Conservation (phyloP, 2,888 invertebrate species). For the Cerastoderma edule region DNA sequence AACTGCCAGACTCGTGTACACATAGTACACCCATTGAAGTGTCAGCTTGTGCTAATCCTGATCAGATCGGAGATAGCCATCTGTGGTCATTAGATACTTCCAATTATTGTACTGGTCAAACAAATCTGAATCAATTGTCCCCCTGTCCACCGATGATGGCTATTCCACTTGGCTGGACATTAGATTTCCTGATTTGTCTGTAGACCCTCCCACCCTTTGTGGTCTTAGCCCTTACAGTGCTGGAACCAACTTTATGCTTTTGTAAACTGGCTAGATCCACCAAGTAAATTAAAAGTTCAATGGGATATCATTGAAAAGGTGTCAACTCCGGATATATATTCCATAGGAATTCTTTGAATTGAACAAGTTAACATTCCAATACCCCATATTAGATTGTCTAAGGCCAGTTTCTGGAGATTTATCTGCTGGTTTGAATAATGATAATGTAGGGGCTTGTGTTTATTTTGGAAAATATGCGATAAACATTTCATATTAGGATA, state of each 20-base stretch:
- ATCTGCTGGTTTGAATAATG: too few relatives aligned
- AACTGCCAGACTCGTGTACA: not conserved
- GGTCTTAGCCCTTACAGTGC: not conserved
- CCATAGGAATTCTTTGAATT: not conserved
- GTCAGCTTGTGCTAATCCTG: slow-evolving; percentile 11
- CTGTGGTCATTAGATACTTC: slow-evolving; percentile 2
- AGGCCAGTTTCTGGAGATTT: too few relatives aligned
- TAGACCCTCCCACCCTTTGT: too few relatives aligned
- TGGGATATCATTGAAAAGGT: not conserved
- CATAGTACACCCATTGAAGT: slow-evolving; percentile 20
- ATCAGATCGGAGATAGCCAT: slow-evolving; percentile 15
- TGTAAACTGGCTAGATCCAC: not conserved
- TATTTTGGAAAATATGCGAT: too few relatives aligned
- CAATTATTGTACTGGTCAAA: slow-evolving; percentile 1
- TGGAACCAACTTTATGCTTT: not conserved
- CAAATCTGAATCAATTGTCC: not conserved
- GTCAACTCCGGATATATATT: not conserved
- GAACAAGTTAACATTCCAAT: too few relatives aligned
- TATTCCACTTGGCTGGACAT: not conserved
- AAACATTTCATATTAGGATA: too few relatives aligned
- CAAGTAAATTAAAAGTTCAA: not conserved
- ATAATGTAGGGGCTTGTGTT: too few relatives aligned
- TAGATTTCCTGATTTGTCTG: not conserved
- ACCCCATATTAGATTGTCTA: too few relatives aligned
- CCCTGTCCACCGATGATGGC: not conserved